Conservation (phyloP, 2,113 vertebrate genomes). For the Chauna torquata region DNA sequence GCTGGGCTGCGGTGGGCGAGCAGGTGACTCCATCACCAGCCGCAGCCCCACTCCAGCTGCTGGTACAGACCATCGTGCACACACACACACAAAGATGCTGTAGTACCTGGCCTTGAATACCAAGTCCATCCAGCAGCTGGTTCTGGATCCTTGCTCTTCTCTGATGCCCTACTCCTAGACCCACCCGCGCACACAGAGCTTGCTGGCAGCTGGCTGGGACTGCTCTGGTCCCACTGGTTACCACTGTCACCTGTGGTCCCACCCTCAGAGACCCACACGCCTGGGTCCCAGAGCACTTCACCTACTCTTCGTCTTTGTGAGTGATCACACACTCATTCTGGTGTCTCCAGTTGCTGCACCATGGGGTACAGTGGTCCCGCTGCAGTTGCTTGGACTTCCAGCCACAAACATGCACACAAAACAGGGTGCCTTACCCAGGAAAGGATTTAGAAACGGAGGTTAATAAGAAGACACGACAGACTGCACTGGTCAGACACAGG, state of each 20-base stretch:
- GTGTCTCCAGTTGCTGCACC: not conserved
- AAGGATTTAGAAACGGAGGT: not conserved
- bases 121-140: not conserved
- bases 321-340: not conserved
- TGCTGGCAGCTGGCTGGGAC: not conserved
- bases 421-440: not conserved
- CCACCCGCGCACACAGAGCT: not conserved
- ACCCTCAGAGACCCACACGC: not conserved
- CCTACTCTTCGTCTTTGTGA: not conserved
- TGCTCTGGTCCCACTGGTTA: not conserved
- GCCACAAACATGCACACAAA: rapidly evolving
- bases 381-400: not conserved
- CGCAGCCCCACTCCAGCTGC: not conserved
- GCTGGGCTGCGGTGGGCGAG: too few species aligned
- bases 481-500: not conserved
- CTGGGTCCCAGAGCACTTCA: not conserved
- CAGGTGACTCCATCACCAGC: too few species aligned
- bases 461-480: not conserved
- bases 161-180: not conserved
- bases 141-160: not conserved
- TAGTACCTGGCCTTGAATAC: not conserved
- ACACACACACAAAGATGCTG: too few species aligned
- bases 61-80: not conserved
- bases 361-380: not conserved
- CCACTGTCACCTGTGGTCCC: not conserved